Conservation (phyloP, 2,888 invertebrate genomes). For the Cryptocheilus praepositus region DNA sequence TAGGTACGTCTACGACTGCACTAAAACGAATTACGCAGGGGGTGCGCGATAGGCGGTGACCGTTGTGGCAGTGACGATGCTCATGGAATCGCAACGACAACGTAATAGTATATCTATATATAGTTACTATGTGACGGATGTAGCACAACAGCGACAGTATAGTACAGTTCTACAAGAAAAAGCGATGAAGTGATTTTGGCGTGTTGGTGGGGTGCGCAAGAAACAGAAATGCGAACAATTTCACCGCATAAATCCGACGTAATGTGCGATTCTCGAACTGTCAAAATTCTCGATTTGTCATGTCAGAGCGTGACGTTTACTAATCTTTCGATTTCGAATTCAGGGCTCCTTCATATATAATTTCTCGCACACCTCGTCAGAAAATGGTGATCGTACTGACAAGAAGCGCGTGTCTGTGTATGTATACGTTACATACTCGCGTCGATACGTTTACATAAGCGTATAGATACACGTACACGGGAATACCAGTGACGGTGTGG, state of each 20-base stretch:
- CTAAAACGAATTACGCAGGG: slow-evolving; percentile 44
- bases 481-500: slow-evolving; percentile 1
- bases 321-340: background rate
- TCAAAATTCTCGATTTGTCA: background rate
- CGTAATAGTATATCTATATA: slow-evolving; percentile 5
- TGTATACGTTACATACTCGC: no score
- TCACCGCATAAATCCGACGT: no score
- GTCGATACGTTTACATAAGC: background rate
- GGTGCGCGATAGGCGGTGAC: slow-evolving; percentile 12
- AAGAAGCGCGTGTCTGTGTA: slow-evolving; percentile 1
- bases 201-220: background rate
- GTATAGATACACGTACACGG: slow-evolving; percentile 1
- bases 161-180: background rate
- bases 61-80: slow-evolving; percentile 5
- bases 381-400: slow-evolving; percentile 4
- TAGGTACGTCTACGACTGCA: slow-evolving; percentile 37
- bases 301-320: background rate
- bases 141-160: slow-evolving; percentile 8
- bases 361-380: slow-evolving; percentile 1
- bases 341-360: background rate
- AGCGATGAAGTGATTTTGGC: background rate
- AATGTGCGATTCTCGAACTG: background rate
- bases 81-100: slow-evolving; percentile 9
- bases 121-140: background rate
- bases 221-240: background rate